Conservation (phyloP, 2,113 vertebrate species). For the Guaruba guarouba region DNA sequence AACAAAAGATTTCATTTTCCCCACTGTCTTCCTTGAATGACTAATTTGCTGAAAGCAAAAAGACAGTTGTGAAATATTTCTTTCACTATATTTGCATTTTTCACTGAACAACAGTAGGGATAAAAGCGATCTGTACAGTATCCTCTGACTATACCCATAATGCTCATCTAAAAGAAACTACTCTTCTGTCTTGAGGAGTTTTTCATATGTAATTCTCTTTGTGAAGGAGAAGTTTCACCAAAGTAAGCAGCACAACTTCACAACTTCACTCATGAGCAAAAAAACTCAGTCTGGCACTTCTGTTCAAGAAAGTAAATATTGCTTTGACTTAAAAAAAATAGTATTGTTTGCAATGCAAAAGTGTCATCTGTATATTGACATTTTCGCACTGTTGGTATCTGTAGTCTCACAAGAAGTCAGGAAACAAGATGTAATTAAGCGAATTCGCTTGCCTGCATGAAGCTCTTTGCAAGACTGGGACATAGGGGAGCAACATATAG, state of each 20-base stretch:
- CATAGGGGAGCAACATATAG: neutral
- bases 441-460: neutral
- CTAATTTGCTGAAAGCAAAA: neutral
- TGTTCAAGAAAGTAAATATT: neutral
- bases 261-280: neutral
- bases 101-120: neutral
- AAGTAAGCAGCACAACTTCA: neutral
- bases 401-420: neutral
- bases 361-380: neutral
- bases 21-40: neutral
- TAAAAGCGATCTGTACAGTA: neutral
- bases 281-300: neutral
- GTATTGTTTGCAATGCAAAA: neutral
- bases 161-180: neutral
- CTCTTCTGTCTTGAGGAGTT: neutral
- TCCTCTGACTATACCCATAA: neutral
- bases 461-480: neutral
- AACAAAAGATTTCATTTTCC: neutral
- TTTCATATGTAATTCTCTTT: neutral
- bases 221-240: neutral
- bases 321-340: neutral
- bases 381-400: constrained; percentile 14
- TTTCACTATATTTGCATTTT: neutral
- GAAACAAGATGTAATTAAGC: constrained; percentile 9
- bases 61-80: neutral